Evolutionary conservation across 2,113 vertebrate species (phyloP), one percentile per base, ranked within the genome.

Genomic region (Parus major): DNA sequence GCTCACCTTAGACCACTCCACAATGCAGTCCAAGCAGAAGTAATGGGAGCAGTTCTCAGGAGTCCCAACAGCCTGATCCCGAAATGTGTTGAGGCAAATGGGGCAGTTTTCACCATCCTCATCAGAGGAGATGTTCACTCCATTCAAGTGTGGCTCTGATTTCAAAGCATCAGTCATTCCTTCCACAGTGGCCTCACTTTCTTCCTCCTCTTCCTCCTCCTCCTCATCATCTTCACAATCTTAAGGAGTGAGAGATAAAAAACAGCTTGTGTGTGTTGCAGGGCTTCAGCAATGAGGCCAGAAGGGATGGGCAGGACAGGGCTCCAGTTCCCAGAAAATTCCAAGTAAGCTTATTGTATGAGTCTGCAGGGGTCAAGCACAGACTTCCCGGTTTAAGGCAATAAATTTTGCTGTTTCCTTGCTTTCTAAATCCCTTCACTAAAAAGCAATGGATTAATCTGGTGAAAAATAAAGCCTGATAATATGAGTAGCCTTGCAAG

Each of bases 1-100:
- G 39, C 98, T 96, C 81, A 99, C 99, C 98, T 99, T 99, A 25
- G 99, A 97, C 99, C 99, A 99, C 82, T 99, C 99, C 28, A 98
- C 95, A 5, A 99, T 99, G 94, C 99, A 99, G 95, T 99, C 99
- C 41, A 99, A 97, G 94, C 99, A 99, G 98, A 99, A 99, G 94
- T 99, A 99, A 95, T 99, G 99, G 89, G 98, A 97, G 73, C 99
- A 99, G 97, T 63, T 98, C 97, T 99, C 99, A 4, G 99, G 99
- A 4, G 99, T 99, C 33, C 99, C 99, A 91, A 99, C 98, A 10
- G 98, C 98, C 97, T 99, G 99, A 94, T 97, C 98, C 78, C 96
- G 97, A 81, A 99, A 99, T 0, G 96, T 97, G 81, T 99, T 99
- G 70, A 99, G 99, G 93, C 99, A 99, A 90, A 99, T 99, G 4